Percentiles rank a stretch among this genome's conserved stretches.
Conservation (phyloP, 2,888 invertebrate genomes). For the Caenorhabditis auriculariae region DNA sequence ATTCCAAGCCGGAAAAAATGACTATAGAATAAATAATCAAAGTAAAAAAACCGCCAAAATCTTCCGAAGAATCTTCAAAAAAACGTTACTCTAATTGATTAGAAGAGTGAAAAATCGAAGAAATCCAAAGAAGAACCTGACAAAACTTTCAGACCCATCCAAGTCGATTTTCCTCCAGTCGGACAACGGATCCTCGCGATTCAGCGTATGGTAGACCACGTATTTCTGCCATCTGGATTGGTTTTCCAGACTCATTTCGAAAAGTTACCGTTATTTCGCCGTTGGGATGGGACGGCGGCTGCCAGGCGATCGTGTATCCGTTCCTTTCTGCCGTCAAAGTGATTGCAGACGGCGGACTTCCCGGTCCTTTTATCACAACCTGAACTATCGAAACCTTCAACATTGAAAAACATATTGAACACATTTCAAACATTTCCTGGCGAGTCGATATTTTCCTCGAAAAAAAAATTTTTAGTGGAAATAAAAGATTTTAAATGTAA, state of each 20-base stretch:
- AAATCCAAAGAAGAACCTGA: conserved; percentile 12
- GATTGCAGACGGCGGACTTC: conserved; percentile 42
- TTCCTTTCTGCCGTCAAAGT: conserved; percentile 28
- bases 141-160: conserved; percentile 30
- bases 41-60: too few relatives aligned
- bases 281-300: conserved; percentile 43
- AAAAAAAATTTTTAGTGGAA: too few relatives aligned
- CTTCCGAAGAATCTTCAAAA: not conserved
- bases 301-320: conserved; percentile 39
- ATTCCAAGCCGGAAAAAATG: not conserved
- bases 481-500: too few relatives aligned
- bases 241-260: too few relatives aligned
- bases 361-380: conserved; percentile 35
- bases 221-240: conserved; percentile 38
- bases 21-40: not conserved
- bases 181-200: conserved; percentile 35
- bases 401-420: too few relatives aligned
- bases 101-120: not conserved
- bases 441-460: too few relatives aligned
- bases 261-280: conserved; percentile 36
- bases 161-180: conserved; percentile 45
- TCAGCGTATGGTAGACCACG: conserved; percentile 39
- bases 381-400: too few relatives aligned
- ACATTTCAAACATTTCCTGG: too few relatives aligned
- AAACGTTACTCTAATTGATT: not conserved